Conservation (phyloP, 2,113 vertebrate species). For the Potamarius usumacintae region DNA sequence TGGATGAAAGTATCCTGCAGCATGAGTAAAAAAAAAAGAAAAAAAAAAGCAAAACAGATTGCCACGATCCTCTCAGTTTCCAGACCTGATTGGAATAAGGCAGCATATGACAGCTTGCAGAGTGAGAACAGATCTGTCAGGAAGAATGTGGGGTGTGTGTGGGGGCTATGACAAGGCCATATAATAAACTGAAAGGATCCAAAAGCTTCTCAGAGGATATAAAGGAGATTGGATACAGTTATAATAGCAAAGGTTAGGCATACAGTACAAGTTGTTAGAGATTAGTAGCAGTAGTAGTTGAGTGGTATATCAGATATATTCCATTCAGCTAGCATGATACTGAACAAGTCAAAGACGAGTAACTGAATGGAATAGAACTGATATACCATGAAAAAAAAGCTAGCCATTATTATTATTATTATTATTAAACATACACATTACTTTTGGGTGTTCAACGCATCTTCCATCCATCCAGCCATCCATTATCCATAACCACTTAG, state of each 20-base stretch:
- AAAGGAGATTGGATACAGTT: neutral
- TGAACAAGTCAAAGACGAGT: too few relatives aligned
- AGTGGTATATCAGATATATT: too few relatives aligned
- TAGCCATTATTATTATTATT: neutral
- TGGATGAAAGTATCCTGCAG: neutral
- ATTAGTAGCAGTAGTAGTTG: neutral
- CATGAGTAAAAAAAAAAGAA: neutral
- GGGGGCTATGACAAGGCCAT: neutral
- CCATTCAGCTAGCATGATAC: too few relatives aligned
- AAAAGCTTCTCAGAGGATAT: neutral
- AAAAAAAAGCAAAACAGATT: conserved; percentile 18
- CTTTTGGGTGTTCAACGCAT: too few relatives aligned
- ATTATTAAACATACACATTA: too few relatives aligned
- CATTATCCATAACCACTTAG: too few relatives aligned
- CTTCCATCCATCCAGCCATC: too few relatives aligned
- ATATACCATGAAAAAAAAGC: too few relatives aligned
- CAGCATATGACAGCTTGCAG: conserved; percentile 10
- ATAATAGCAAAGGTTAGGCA: neutral
- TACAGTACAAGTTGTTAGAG: neutral
- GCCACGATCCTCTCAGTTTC: neutral
- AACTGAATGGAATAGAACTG: too few relatives aligned
- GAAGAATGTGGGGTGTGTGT: conserved; percentile 2
- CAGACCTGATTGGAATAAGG: neutral
- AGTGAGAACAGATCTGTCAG: conserved; percentile 25
- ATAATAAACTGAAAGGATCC: conserved; percentile 14